Evolutionary conservation across 2,888 invertebrate species (phyloP).

Genomic region (Noctua janthina): DNA sequence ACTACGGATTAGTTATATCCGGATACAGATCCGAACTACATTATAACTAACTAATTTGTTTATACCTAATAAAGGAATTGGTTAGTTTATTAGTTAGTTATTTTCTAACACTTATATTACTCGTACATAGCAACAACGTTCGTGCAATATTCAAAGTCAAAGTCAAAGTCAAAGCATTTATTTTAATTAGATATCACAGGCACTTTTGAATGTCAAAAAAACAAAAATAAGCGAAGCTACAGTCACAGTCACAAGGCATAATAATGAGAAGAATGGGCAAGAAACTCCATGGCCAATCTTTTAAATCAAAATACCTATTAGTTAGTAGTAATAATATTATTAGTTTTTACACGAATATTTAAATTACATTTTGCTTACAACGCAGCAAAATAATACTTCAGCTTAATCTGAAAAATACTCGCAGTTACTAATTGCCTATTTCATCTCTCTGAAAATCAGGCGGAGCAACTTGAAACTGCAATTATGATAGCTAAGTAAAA

Average conservation of each 20-base stretch:
- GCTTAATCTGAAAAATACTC: conserved; percentile 60
- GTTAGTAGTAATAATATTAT: too few species aligned
- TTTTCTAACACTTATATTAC: background rate
- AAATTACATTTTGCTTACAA: conserved; percentile 30
- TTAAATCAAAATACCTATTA: too few species aligned
- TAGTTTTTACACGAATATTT: conserved; percentile 8
- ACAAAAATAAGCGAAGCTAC: too few species aligned
- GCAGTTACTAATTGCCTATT: conserved; percentile 77
- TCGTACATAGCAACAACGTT: background rate
- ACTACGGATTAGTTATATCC: background rate
- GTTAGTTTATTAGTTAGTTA: background rate
- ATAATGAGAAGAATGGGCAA: too few species aligned
- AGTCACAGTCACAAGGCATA: too few species aligned
- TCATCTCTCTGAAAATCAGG: conserved; percentile 72
- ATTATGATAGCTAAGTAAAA: conserved; percentile 73
- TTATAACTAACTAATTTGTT: too few species aligned
- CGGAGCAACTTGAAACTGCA: conserved; percentile 69
- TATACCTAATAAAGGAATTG: too few species aligned
- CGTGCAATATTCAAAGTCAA: background rate
- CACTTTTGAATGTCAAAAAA: too few species aligned
- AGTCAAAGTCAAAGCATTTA: too few species aligned
- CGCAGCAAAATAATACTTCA: conserved; percentile 41
- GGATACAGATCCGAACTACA: too few species aligned
- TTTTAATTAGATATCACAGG: too few species aligned
- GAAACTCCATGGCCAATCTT: too few species aligned